Evolutionary conservation across 2,797 vertebrate species (phyloP), one percentile per base, ranked within the genome.

Genomic region (Tarsius wallacei): DNA sequence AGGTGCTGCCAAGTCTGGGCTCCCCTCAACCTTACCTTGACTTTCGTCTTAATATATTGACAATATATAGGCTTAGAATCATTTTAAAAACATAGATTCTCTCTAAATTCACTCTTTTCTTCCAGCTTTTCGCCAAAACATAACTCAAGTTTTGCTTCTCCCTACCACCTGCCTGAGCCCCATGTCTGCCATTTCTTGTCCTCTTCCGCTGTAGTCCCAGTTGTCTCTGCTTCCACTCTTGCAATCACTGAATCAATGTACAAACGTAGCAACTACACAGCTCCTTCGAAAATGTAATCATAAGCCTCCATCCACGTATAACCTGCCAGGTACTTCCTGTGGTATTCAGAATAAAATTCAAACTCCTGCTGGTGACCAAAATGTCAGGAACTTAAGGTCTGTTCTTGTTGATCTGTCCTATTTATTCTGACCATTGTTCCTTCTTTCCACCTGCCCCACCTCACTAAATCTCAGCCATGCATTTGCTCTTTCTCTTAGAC

Each of bases 101-200:
- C 90, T 83, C 77, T 93, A 51, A 66, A 51, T 93, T 49, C 57
- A 93, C 5, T 80, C n/a, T 4, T 84, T 5, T 33, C 93, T 70
- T 86, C 95, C n/a, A 73, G 33, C 63, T 94, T 86, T 70, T 81
- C 33, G 91, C 59, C 63, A 71, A 91, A 95, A 83, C 57, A 51
- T 28, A 88, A 42, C 14, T 80, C 77, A 5, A 86, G 22, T 83
- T 93, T 95, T 71, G 53, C 42, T 70, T 66, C 61, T 82, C 86
- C 10, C 90, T 28, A 24, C 78, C 91, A 78, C 89, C 80, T 89
- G 53, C 28, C 21, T 1, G 16, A 61, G 24, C 81, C 78, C 42
- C 21, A 47, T 13, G 76, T 9, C 85, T 49, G 22, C 74, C 47
- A 47, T 66, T 73, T 91, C 77, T n/a, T 47, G 61, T 55, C 73